These are phyloP conservation scores for Augiades crinisus DNA, from an alignment of 2,888 invertebrate species.

Conservation along the genomic window DNA sequence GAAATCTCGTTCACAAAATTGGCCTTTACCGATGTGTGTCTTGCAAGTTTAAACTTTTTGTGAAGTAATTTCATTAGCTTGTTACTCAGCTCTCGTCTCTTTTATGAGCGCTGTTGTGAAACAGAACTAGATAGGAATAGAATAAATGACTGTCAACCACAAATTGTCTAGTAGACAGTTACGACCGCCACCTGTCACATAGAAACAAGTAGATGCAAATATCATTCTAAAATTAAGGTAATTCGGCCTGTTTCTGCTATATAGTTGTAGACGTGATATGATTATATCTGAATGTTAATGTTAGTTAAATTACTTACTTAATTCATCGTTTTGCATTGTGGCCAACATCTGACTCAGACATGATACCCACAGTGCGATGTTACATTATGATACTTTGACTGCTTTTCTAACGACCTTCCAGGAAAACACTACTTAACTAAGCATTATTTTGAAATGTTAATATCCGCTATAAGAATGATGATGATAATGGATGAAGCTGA, in stretches of 20 bases:
- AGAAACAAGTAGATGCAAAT: conserved; percentile 3
- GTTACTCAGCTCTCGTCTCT: conserved; percentile 16
- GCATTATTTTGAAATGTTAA: no score
- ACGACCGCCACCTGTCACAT: conserved; percentile 8
- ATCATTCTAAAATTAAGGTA: background rate
- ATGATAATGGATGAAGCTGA: no score
- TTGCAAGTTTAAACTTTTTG: conserved; percentile 35
- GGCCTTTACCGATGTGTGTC: conserved; percentile 39
- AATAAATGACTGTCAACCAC: conserved; percentile 12
- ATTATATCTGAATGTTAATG: no score
- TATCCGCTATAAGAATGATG: no score
- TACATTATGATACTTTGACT: no score
- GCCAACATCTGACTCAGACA: no score
- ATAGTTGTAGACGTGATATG: no score
- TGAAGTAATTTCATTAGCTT: conserved; percentile 28
- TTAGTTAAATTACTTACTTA: no score
- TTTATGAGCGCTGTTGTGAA: conserved; percentile 12
- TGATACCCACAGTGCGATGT: no score
- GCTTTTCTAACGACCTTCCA: no score
- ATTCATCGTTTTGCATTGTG: no score
- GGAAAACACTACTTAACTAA: no score
- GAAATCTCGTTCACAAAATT: conserved; percentile 55
- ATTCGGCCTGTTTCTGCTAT: background rate
- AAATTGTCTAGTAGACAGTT: conserved; percentile 18
- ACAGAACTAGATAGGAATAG: conserved; percentile 3